phyloP scores from a whole-genome alignment of 2,113 vertebrate species.

The Cacatua alba region DNA sequence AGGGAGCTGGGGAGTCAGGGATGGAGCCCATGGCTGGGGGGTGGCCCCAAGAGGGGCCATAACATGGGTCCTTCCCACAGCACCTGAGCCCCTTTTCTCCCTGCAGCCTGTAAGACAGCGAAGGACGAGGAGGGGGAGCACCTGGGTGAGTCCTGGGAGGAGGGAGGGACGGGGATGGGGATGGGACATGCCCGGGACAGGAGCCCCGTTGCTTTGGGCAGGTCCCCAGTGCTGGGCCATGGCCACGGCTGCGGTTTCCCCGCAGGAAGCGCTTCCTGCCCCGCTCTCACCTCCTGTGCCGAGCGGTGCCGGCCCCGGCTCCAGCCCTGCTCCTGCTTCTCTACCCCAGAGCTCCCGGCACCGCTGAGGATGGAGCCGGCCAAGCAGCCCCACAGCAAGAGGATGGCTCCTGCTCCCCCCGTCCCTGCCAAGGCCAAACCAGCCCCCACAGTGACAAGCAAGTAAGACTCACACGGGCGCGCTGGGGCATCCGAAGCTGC shows the following conservation, averaged over 20 bases:
- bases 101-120: accelerated
- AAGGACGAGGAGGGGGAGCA: background rate
- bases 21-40: background rate
- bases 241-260: accelerated
- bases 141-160: background rate
- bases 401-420: background rate
- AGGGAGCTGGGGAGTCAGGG: background rate
- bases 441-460: background rate
- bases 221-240: accelerated
- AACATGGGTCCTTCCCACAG: background rate
- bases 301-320: accelerated
- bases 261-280: background rate
- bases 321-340: background rate
- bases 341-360: background rate
- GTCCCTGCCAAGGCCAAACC: conserved; percentile 52
- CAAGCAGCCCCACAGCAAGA: conserved; percentile 50
- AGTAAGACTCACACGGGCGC: background rate
- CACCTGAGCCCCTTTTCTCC: accelerated
- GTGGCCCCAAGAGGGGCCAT: background rate
- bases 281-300: accelerated
- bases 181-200: accelerated
- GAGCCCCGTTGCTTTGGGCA: background rate
- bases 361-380: background rate
- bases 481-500: background rate
- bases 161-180: background rate